phyloP scores from a whole-genome alignment of 2,113 vertebrate genomes.

The Argyrosomus japonicus region DNA sequence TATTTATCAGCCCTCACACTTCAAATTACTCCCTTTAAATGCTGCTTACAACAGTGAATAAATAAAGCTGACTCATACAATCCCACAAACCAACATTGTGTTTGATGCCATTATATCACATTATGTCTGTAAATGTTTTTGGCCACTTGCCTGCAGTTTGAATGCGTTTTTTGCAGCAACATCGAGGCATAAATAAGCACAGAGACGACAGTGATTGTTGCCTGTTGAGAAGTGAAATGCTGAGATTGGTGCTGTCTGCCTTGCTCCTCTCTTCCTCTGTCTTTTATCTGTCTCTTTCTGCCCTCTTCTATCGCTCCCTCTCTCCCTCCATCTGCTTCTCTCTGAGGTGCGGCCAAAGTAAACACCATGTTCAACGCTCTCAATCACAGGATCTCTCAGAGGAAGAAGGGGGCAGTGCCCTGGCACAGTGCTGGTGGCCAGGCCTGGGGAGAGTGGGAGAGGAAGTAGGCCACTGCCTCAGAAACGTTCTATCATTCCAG shows the following conservation, averaged over 20 bases:
- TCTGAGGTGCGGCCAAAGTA: slow-evolving; percentile 74
- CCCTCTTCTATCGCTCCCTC: slow-evolving; percentile 46
- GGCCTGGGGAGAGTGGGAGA: slow-evolving; percentile 55
- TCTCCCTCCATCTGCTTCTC: slow-evolving; percentile 52
- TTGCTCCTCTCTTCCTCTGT: slow-evolving; percentile 32
- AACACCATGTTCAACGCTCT: slow-evolving; percentile 71
- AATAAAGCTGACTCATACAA: slow-evolving; percentile 57
- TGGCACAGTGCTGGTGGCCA: slow-evolving; percentile 68
- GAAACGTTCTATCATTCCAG: slow-evolving; percentile 68
- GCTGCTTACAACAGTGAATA: slow-evolving; percentile 55
- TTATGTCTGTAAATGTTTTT: slow-evolving; percentile 45
- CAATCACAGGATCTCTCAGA: slow-evolving; percentile 83
- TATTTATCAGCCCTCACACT: slow-evolving; percentile 75
- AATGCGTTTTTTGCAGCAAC: slow-evolving; percentile 31
- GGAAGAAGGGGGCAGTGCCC: slow-evolving; percentile 79
- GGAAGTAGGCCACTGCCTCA: slow-evolving; percentile 74
- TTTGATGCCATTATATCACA: slow-evolving; percentile 57
- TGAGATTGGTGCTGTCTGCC: slow-evolving; percentile 37
- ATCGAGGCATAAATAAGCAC: slow-evolving; percentile 40
- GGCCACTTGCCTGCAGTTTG: slow-evolving; percentile 53
- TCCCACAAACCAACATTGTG: slow-evolving; percentile 50
- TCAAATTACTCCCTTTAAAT: slow-evolving; percentile 71
- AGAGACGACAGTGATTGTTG: slow-evolving; percentile 34
- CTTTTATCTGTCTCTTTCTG: slow-evolving; percentile 54
- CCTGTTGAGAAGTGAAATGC: slow-evolving; percentile 53